Evolutionary conservation across 2,888 invertebrate species (phyloP), one percentile per base, ranked within the genome.

Genomic region (Elmis aenea): DNA sequence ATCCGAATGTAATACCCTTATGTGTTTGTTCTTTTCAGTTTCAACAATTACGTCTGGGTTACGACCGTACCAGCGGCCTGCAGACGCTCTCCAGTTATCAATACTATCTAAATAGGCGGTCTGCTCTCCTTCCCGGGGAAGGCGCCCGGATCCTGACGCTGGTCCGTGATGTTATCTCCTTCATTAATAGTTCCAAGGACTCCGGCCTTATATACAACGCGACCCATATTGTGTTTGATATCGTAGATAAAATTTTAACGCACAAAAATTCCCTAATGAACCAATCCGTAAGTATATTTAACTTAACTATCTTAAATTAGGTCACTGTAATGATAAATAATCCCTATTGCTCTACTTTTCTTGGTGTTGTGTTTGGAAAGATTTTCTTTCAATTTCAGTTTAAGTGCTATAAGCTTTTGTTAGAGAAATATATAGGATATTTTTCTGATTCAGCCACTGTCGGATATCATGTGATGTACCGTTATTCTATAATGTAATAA

Each of bases 231-330:
- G 69, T 77, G 48, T 71, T 76, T 55, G 71, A 75, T 38, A 80
- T 85, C 46, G 71, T 81, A 22, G 79, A 82, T 60, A 73, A 75
- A 49, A 71, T 88, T 28, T 66, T 86, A 48, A 76, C 74, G 54
- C 77, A 75, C 51, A 75, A 76, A 16, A 73, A 79, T 53, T 79
- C 86, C 6, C 75, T 87, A 50, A 74, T 85, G 41, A 81, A 79
- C 67, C 80, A 82, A 65, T 76, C 82, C 76, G 87, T 87, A 62
- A 64, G 70, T 60, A 25, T 20, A n/a, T 32, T 37, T 22, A 26
- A 13, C n/a, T n/a, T n/a, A n/a, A n/a, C n/a, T n/a, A n/a, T n/a
- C n/a, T n/a, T n/a, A n/a, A n/a, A 26, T n/a, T 26, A n/a, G n/a
- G 8, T n/a, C 13, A 13, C 26, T 26, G 13, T 12, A 13, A 26